phyloP scores from a whole-genome alignment of 2,797 vertebrate species.

The Toxotes lorentzi region DNA sequence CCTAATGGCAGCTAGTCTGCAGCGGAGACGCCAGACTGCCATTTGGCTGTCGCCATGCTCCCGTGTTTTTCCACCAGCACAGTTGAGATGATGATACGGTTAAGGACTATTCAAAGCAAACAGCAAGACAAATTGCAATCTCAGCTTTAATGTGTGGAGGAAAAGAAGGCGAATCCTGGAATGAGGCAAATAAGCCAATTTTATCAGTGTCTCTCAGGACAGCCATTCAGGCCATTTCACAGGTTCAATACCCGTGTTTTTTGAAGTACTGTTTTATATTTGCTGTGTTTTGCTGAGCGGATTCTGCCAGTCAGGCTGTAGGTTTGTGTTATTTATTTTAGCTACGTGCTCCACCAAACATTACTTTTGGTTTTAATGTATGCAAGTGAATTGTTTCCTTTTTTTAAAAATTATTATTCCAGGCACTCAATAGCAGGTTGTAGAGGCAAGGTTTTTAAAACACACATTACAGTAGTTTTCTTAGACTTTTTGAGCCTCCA shows the following conservation, averaged over 20 bases:
- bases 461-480: constrained; percentile 30
- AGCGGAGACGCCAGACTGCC: constrained; percentile 93
- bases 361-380: constrained; percentile 28
- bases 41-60: constrained; percentile 95
- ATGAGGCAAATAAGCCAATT: constrained; percentile 82
- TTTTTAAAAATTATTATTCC: background rate
- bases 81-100: constrained; percentile 91
- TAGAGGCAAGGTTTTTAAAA: background rate
- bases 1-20: constrained; percentile 93
- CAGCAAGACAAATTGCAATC: constrained; percentile 88
- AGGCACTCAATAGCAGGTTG: constrained; percentile 13
- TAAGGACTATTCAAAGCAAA: constrained; percentile 90
- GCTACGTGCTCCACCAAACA: constrained; percentile 4
- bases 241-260: constrained; percentile 41
- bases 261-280: constrained; percentile 48
- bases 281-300: constrained; percentile 36
- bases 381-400: constrained; percentile 15
- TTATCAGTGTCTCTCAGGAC: constrained; percentile 69
- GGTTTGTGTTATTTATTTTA: constrained; percentile 39
- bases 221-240: constrained; percentile 63
- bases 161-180: constrained; percentile 72
- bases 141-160: constrained; percentile 86
- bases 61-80: constrained; percentile 87
- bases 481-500: constrained; percentile 47
- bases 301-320: constrained; percentile 42